Percentiles rank a stretch among this genome's conserved stretches.
These are phyloP conservation scores for Leuciscus idus DNA, from an alignment of 2,113 vertebrate genomes.

Conservation along the genomic window DNA sequence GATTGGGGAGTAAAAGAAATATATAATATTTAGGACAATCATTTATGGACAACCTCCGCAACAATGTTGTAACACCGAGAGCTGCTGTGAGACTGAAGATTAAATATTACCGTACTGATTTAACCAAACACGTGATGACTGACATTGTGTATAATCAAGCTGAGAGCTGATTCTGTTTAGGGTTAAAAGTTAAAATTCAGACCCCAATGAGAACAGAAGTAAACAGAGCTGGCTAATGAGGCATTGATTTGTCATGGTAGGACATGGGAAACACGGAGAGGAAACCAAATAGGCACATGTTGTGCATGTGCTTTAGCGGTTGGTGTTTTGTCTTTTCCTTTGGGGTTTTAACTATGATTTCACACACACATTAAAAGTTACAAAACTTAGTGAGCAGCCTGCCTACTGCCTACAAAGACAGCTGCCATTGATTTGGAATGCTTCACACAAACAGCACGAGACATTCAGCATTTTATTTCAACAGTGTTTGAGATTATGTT, in stretches of 20 bases:
- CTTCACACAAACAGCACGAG: neutral
- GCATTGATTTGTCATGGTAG: conserved; percentile 51
- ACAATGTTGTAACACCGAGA: neutral
- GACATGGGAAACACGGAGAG: conserved; percentile 49
- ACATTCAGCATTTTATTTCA: neutral
- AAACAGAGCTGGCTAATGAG: conserved; percentile 40
- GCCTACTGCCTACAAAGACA: neutral
- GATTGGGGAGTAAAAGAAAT: neutral
- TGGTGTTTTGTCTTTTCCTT: conserved; percentile 22
- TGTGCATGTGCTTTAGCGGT: neutral
- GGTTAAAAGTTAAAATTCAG: conserved; percentile 26
- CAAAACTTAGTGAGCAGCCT: neutral
- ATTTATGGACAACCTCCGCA: neutral
- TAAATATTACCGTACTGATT: neutral
- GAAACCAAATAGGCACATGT: conserved; percentile 46
- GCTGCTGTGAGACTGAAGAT: neutral
- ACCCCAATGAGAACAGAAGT: conserved; percentile 30
- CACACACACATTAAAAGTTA: conserved; percentile 25
- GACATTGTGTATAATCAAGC: neutral
- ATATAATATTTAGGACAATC: neutral
- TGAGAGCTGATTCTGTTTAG: conserved; percentile 15
- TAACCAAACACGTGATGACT: neutral
- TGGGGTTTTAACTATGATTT: conserved; percentile 27
- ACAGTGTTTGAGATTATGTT: neutral
- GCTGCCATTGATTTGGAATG: neutral